Evolutionary conservation across 2,113 vertebrate species (phyloP).

Genomic region (Pseudopipra pipra): DNA sequence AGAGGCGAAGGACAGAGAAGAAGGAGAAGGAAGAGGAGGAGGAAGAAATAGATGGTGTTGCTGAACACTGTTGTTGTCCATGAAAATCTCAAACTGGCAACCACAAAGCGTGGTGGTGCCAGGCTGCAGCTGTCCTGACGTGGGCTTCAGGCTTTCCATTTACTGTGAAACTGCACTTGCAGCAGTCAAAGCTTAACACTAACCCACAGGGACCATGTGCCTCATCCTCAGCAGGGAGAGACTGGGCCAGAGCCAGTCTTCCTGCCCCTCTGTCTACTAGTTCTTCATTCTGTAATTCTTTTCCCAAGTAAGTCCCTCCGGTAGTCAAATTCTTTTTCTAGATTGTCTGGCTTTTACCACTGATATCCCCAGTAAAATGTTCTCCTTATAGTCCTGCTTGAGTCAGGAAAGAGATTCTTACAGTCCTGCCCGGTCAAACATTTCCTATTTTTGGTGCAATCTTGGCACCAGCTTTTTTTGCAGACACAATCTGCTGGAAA

Average conservation of each 20-base stretch:
- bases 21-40: background rate
- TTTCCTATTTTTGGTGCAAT: background rate
- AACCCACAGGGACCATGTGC: background rate
- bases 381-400: background rate
- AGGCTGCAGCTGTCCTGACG: slow-evolving; percentile 13
- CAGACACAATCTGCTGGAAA: background rate
- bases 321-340: background rate
- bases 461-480: background rate
- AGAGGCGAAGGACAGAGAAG: background rate
- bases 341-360: background rate
- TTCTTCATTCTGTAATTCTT: background rate
- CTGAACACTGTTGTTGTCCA: background rate
- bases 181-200: background rate
- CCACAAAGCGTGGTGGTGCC: background rate
- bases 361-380: background rate
- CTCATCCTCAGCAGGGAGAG: background rate
- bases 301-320: background rate
- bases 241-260: background rate
- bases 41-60: slow-evolving; percentile 17
- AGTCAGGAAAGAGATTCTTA: background rate
- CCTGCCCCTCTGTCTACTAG: background rate
- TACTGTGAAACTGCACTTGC: background rate
- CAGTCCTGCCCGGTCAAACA: rapidly evolving
- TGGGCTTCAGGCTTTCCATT: background rate
- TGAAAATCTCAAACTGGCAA: background rate